Evolutionary conservation across 1,140 invertebrate genomes (phyloP), one percentile per base, ranked within the genome.

Genomic region (Bombus difficillimus): DNA sequence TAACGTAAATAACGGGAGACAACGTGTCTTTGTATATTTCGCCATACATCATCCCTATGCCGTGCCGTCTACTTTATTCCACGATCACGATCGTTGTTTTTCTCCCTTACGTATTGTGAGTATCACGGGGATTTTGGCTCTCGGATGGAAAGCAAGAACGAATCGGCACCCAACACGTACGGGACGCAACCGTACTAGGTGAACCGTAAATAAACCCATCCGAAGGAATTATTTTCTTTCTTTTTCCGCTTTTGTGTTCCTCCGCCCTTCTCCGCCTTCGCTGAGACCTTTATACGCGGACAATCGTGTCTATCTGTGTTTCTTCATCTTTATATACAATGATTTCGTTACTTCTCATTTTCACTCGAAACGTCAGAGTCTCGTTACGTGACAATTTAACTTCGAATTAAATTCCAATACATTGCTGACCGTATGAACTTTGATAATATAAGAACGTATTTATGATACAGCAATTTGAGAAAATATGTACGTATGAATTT

Each of bases 121-220:
- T 75, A 69, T 86, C 75, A 66, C 41, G 53, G 73, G 68, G 77
- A 75, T 87, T 89, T 87, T 89, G 85, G 62, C 83, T 76, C 86
- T 80, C 74, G 62, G 79, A 87, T 75, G 77, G 64, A 82, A 78
- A 77, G 81, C 80, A 86, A 77, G 76, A 87, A 86, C 80, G 76
- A 86, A 89, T 86, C 79, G 82, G 88, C 86, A 86, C 69, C 64
- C 82, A 80, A 83, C 79, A 81, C 53, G 71, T 79, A 81, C 34
- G 72, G 72, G 83, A 68, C 71, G 86, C 85, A 79, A 89, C 86
- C 85, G 71, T 83, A 79, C 43, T 86, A 86, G 72, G 71, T 86
- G 88, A 90, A 86, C 80, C 84, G 79, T 87, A 85, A 88, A 79
- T 89, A 89, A 91, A 86, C 86, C 81, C 86, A 87, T 89, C 83